Conservation (phyloP, 2,888 invertebrate species). For the Phrixothrix hirtus region DNA sequence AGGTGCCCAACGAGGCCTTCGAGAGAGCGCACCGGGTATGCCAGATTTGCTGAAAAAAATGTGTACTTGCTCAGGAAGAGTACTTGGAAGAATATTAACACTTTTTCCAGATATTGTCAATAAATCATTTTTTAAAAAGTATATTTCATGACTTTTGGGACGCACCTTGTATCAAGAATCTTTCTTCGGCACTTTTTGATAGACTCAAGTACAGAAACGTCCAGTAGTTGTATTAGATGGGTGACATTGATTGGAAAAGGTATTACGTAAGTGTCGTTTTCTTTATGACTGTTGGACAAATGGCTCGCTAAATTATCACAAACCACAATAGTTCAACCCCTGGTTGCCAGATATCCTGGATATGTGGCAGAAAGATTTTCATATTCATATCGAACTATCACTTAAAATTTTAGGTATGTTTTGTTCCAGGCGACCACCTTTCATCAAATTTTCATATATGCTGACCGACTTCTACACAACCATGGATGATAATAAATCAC, state of each 20-base stretch:
- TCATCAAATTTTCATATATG: conserved; percentile 31
- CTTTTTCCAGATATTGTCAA: too few species aligned
- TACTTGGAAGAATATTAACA: too few species aligned
- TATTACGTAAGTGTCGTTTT: conserved; percentile 27
- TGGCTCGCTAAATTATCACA: conserved; percentile 40
- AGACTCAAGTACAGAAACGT: conserved; percentile 27
- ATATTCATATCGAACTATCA: conserved; percentile 34
- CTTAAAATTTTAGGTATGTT: conserved; percentile 28
- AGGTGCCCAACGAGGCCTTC: too few species aligned
- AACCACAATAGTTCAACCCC: conserved; percentile 35
- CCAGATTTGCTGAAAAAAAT: too few species aligned
- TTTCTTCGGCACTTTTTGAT: conserved; percentile 26
- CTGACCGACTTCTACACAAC: conserved; percentile 43
- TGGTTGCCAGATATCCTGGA: conserved; percentile 22
- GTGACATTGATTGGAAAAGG: conserved; percentile 31
- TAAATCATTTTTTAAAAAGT: too few species aligned
- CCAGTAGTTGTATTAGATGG: conserved; percentile 13
- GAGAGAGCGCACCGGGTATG: too few species aligned
- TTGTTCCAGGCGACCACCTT: conserved; percentile 33
- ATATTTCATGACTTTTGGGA: too few species aligned
- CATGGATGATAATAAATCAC: conserved; percentile 42
- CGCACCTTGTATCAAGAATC: conserved; percentile 29
- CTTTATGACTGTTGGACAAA: conserved; percentile 33
- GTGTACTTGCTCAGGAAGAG: too few species aligned
- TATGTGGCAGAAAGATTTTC: conserved; percentile 33